Evolutionary conservation across 92 coral and sea anemone genomes (phyloP), one percentile per base, ranked within the genome.

Genomic region (Phymanthus crucifer): DNA sequence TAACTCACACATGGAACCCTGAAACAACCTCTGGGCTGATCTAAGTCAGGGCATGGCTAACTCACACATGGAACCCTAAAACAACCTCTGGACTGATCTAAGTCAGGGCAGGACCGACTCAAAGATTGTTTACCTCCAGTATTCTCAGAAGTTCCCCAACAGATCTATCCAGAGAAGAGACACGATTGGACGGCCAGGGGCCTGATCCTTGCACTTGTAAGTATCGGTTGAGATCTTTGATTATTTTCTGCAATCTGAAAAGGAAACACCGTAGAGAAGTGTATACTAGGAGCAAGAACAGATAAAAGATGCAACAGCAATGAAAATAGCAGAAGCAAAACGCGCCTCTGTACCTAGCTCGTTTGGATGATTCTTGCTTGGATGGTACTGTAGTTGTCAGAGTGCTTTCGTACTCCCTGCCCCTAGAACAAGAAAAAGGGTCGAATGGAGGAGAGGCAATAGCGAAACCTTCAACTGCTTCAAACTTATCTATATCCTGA

Each of bases 121-220:
- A 38, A 6, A 10, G 43, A 21, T 24, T 21, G 64, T 87, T 95
- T 43, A 89, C 88, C 34, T 93, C 96, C 40, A 96, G 65, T 75
- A 93, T 87, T 83, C 99, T 89, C 74, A 75, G 80, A 21, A 96
- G 83, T 73, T 96, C 99, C 32, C 99, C 99, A 21, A 94, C 83
- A 3, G 99, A 96, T 47, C 98, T 83, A 52, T 96, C 99, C 11
- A 96, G 76, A 3, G 94, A 88, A 26, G 94, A 88, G 17, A 93
- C 98, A 23, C 98, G 93, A 66, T 84, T 96, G 0, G 99, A 84
- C 12, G 98, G 90, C 99, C 99, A 96, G 2, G 99, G 99, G 10
- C 99, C 99, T 32, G 99, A 75, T 17, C 95, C 92, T 72, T 93
- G 96, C 1, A 90, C 88, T 78, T 96, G 97, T 32, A 96, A 61